Conservation (phyloP, 2,113 vertebrate species). For the Coracopsis vasa region DNA sequence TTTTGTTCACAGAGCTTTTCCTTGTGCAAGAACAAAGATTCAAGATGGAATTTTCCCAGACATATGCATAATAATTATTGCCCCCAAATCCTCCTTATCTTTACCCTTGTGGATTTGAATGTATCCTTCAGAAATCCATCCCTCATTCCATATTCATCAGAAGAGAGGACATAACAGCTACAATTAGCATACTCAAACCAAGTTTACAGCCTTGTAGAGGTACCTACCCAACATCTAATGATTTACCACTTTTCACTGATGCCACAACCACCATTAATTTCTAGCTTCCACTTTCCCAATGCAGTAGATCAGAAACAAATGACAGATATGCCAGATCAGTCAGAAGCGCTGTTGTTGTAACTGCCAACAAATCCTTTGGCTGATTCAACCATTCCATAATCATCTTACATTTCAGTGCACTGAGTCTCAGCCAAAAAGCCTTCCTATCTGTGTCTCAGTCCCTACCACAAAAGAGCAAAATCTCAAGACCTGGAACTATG, state of each 20-base stretch:
- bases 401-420: slow-evolving; percentile 31
- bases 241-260: not conserved
- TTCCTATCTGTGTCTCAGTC: not conserved
- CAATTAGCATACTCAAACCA: not conserved
- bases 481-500: not conserved
- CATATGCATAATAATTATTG: not conserved
- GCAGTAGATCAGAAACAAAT: not conserved
- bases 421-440: not conserved
- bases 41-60: not conserved
- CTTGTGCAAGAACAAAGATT: not conserved
- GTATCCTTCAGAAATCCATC: not conserved
- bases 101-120: not conserved
- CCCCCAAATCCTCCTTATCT: not conserved
- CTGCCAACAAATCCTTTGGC: slow-evolving; percentile 52
- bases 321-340: not conserved
- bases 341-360: not conserved
- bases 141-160: not conserved
- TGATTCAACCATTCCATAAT: slow-evolving; percentile 32
- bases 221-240: not conserved
- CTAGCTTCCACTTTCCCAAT: not conserved
- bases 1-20: not conserved
- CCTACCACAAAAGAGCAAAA: slow-evolving; percentile 2
- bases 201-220: not conserved
- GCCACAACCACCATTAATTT: not conserved
- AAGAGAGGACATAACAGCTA: not conserved